A percentile compares a stretch with the other conserved stretches of the same genome.
Evolutionary conservation across 2,888 invertebrate genomes (phyloP).

Genomic region (Aquatica leii): DNA sequence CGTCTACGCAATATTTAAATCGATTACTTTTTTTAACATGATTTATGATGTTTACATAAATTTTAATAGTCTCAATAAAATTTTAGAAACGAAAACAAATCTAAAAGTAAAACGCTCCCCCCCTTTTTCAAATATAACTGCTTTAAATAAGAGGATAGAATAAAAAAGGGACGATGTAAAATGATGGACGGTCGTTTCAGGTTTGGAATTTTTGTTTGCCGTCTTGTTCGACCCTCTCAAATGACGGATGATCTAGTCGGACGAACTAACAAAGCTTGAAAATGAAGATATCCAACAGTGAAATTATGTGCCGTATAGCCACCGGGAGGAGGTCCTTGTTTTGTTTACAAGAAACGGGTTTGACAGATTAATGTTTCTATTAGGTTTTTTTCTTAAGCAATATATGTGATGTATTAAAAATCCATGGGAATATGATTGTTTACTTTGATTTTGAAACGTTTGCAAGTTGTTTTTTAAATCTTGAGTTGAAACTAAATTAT

Average conservation of each 20-base stretch:
- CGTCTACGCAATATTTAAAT: too few relatives aligned
- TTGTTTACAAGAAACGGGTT: constrained; percentile 41
- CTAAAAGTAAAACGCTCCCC: neutral
- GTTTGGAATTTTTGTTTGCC: constrained; percentile 60
- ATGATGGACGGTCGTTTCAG: constrained; percentile 60
- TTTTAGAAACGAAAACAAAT: neutral
- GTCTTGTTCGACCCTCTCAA: constrained; percentile 48
- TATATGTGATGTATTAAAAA: constrained; percentile 8
- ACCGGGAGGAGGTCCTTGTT: constrained; percentile 35
- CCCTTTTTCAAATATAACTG: constrained; percentile 5
- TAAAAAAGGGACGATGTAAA: constrained; percentile 28
- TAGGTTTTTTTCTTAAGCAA: constrained; percentile 34
- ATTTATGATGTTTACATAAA: too few relatives aligned
- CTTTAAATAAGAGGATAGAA: constrained; percentile 29
- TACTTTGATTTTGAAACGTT: constrained; percentile 19
- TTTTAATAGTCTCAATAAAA: neutral
- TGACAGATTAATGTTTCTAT: constrained; percentile 42
- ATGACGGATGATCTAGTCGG: constrained; percentile 45
- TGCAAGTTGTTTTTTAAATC: neutral
- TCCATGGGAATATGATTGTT: constrained; percentile 33
- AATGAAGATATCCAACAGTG: constrained; percentile 43
- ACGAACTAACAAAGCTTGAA: constrained; percentile 43
- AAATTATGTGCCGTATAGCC: constrained; percentile 33
- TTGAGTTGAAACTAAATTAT: neutral
- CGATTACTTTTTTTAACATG: too few relatives aligned